Conservation (phyloP, 2,888 invertebrate genomes). For the Drosophila tanythrix region DNA sequence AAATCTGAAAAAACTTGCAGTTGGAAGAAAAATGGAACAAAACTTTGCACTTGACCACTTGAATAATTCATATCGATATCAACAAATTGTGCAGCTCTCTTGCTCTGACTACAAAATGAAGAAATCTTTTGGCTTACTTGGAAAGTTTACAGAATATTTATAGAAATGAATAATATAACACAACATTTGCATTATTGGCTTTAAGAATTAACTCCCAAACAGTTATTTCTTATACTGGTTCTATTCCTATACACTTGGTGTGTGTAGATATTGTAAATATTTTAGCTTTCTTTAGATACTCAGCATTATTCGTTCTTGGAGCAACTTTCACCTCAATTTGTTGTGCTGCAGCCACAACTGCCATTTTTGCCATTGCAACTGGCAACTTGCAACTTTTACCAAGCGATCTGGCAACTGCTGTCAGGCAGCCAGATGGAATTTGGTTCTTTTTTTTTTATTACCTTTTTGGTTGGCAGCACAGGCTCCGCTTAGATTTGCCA, state of each 20-base stretch:
- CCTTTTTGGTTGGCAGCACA: constrained; percentile 62
- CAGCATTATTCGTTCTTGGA: background rate
- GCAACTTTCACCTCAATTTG: constrained; percentile 30
- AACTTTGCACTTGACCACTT: constrained; percentile 48
- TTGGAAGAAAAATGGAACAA: constrained; percentile 26
- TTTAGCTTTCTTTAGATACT: background rate
- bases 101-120: background rate
- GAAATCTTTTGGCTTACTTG: background rate
- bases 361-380: constrained; percentile 1
- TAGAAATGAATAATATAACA: background rate
- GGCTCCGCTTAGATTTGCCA: constrained; percentile 63
- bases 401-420: constrained; percentile 30
- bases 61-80: constrained; percentile 65
- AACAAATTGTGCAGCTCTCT: constrained; percentile 34
- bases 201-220: background rate
- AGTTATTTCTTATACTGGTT: background rate
- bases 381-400: background rate
- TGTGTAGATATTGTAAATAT: background rate
- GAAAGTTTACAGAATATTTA: background rate
- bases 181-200: background rate
- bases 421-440: constrained; percentile 3
- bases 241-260: background rate
- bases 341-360: background rate
- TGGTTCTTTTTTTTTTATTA: constrained; percentile 26
- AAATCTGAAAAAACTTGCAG: constrained; percentile 15